phyloP scores from a whole-genome alignment of 1,140 invertebrate species.

The Cepaea nemoralis region DNA sequence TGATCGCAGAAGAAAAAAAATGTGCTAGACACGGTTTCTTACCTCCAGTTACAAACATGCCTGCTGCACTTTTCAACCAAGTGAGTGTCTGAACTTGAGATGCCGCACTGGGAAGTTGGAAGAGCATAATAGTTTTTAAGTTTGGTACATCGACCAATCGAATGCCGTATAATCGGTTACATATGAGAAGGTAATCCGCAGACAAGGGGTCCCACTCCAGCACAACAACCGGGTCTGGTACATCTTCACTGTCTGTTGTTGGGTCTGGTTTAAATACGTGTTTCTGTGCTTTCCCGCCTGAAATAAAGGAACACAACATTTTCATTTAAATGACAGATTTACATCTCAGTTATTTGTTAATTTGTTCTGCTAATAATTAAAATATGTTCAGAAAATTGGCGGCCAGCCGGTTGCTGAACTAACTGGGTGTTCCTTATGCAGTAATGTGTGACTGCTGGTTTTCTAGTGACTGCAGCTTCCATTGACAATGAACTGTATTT shows the following conservation, averaged over 20 bases:
- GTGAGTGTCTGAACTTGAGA: constrained; percentile 67
- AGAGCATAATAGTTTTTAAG: constrained; percentile 66
- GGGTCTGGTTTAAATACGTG: constrained; percentile 55
- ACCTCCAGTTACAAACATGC: constrained; percentile 74
- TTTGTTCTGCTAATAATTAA: no score
- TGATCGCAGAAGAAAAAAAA: neutral
- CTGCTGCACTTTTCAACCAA: constrained; percentile 73
- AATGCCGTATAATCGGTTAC: constrained; percentile 61
- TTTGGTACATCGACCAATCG: constrained; percentile 69
- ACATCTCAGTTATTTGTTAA: no score
- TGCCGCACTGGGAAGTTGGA: constrained; percentile 69
- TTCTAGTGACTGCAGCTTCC: no score
- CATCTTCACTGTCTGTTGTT: constrained; percentile 45
- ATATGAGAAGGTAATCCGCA: constrained; percentile 71
- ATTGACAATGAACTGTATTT: no score
- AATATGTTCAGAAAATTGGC: no score
- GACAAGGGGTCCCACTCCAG: constrained; percentile 74
- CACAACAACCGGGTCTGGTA: constrained; percentile 60
- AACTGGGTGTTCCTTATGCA: no score
- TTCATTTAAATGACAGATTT: no score
- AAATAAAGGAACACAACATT: no score
- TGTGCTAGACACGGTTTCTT: neutral
- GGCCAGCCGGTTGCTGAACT: no score
- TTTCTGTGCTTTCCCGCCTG: constrained; percentile 55
- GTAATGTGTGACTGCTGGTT: no score